Percentiles rank a stretch among this genome's conserved stretches.
These are phyloP conservation scores for Pachypsylla venusta DNA, from an alignment of 1,140 invertebrate species.

Conservation along the genomic window DNA sequence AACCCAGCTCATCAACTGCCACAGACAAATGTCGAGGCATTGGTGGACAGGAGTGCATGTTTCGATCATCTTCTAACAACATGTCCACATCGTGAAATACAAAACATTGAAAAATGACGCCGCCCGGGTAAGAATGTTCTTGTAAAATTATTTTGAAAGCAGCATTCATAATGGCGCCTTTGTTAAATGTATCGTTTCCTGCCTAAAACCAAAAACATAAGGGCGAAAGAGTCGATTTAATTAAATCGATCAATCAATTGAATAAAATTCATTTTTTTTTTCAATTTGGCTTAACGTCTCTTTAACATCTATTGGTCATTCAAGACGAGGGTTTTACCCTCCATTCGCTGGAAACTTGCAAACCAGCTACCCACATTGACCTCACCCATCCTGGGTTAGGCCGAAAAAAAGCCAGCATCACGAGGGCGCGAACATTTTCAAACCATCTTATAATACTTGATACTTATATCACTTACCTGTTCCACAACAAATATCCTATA, in stretches of 20 bases:
- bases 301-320: too few species aligned
- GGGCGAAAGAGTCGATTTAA: not conserved
- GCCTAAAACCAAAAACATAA: conserved; percentile 22
- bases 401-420: too few species aligned
- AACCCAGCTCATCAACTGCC: conserved; percentile 44
- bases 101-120: conserved; percentile 38
- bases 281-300: too few species aligned
- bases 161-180: conserved; percentile 49
- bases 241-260: too few species aligned
- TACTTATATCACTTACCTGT: conserved; percentile 31
- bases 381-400: too few species aligned
- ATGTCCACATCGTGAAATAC: conserved; percentile 56
- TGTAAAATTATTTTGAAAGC: conserved; percentile 40
- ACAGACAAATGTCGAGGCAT: conserved; percentile 46
- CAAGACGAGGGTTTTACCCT: too few species aligned
- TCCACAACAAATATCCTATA: conserved; percentile 48
- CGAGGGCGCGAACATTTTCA: too few species aligned
- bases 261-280: not conserved
- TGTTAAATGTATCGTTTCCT: conserved; percentile 42
- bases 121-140: conserved; percentile 22
- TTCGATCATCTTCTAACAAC: conserved; percentile 47
- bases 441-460: not conserved
- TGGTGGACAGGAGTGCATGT: conserved; percentile 43
- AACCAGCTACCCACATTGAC: too few species aligned
- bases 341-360: too few species aligned